These are phyloP conservation scores for Leptinotarsa defecta DNA, from an alignment of 1,140 invertebrate species.

Conservation along the genomic window DNA sequence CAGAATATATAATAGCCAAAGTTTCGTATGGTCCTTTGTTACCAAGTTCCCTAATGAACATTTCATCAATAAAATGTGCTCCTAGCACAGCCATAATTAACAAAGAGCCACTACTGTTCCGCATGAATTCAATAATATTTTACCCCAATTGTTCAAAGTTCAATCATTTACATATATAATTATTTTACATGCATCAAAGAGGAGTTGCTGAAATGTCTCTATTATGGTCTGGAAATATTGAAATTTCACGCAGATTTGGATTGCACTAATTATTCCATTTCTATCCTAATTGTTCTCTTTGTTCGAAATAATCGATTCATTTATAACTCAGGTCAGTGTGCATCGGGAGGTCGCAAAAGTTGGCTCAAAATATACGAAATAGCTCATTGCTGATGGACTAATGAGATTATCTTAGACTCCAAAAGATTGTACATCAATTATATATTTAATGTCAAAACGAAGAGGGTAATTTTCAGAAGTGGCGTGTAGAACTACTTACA, in stretches of 20 bases:
- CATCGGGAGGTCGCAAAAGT: too few species aligned
- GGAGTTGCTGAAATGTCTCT: slow-evolving; percentile 16
- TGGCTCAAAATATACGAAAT: too few species aligned
- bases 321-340: neutral
- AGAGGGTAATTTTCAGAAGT: too few species aligned
- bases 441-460: too few species aligned
- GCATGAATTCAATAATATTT: slow-evolving; percentile 45
- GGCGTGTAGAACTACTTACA: too few species aligned
- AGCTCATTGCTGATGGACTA: too few species aligned
- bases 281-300: neutral
- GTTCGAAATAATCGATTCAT: neutral
- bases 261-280: slow-evolving; percentile 1
- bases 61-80: slow-evolving; percentile 32
- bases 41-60: slow-evolving; percentile 29
- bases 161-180: slow-evolving; percentile 51
- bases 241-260: slow-evolving; percentile 16
- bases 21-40: slow-evolving; percentile 32
- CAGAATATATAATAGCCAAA: slow-evolving; percentile 21
- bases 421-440: too few species aligned
- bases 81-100: slow-evolving; percentile 33
- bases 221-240: slow-evolving; percentile 11
- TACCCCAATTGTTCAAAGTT: slow-evolving; percentile 50
- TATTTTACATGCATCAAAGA: slow-evolving; percentile 44
- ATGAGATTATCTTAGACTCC: too few species aligned
- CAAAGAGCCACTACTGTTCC: slow-evolving; percentile 34